Percentiles rank a stretch among this genome's conserved stretches.
Evolutionary conservation across 1,140 invertebrate genomes (phyloP).

Genomic region (Polyergus mexicanus): DNA sequence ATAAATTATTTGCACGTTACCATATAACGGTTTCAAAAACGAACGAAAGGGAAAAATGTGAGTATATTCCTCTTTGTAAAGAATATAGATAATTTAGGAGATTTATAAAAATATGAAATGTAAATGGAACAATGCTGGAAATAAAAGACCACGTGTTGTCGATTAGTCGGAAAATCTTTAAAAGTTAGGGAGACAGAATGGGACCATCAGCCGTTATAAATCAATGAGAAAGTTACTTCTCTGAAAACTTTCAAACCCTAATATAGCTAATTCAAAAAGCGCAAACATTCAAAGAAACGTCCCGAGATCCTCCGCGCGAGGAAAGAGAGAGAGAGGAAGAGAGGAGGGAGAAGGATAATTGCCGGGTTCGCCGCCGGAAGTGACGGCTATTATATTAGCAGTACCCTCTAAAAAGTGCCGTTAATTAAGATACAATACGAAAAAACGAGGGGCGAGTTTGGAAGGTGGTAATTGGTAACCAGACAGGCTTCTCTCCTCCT

Average conservation of each 20-base stretch:
- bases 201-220: slow-evolving; percentile 30
- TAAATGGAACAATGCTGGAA: background rate
- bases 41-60: background rate
- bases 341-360: slow-evolving; percentile 6
- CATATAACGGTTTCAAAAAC: too few species aligned
- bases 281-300: slow-evolving; percentile 6
- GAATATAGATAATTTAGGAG: background rate
- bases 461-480: slow-evolving; percentile 74
- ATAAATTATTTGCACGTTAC: background rate
- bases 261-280: slow-evolving; percentile 48
- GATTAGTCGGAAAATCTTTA: slow-evolving; percentile 11
- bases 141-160: background rate
- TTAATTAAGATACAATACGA: slow-evolving; percentile 74
- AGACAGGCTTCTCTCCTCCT: slow-evolving; percentile 44
- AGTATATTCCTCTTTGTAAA: background rate
- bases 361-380: slow-evolving; percentile 21
- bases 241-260: slow-evolving; percentile 8
- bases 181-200: slow-evolving; percentile 2
- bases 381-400: slow-evolving; percentile 48
- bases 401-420: slow-evolving; percentile 59
- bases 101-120: background rate
- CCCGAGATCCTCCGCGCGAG: background rate
- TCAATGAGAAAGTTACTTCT: slow-evolving; percentile 13
- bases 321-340: too few species aligned
- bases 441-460: slow-evolving; percentile 61